Evolutionary conservation across 2,113 vertebrate species (phyloP), one percentile per base, ranked within the genome.

Genomic region (Martes martes): DNA sequence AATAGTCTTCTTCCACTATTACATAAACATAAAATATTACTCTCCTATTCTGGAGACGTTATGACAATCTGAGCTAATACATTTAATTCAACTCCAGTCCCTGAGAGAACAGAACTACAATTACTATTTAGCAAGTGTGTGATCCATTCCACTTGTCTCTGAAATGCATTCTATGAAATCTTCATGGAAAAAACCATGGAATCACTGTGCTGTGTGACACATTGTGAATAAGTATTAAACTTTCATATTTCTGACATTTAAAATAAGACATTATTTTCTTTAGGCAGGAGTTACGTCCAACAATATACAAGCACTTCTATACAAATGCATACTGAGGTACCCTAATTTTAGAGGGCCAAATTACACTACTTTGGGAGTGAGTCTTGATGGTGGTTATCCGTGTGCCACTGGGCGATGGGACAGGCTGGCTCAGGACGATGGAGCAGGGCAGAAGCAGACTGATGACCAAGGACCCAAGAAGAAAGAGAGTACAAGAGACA

Each of bases 11-110:
- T 79, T 86, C 74, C 39, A 91, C 74, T 91, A 95, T 94, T 94
- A 83, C 36, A 90, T 76, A 97, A 98, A 96, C 87, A 96, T 87
- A 95, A 96, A 96, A 89, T 55, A 97, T 96, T 88, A 88, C 76
- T 55, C 33, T 96, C 91, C 73, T 86, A 71, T 79, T 95, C 97
- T 91, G 89, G 47, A 97, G 93, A 80, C 33, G 0, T 81, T 61
- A 85, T 97, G 97, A 97, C 93, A 97, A 91, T 94, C 76, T 61
- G 31, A 92, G 82, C 63, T 88, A 94, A 97, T 55, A 61, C 55
- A 82, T 82, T 84, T 89, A 88, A 95, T 94, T 95, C 88, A 63
- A 45, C 91, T 91, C 80, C 78, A 97, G 89, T 82, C 76, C 91
- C 76, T 10, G 65, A 91, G 79, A 97, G 96, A 85, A 93, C 13